Evolutionary conservation across 1,140 invertebrate species (phyloP), one percentile per base, ranked within the genome.

Genomic region (Oedothorax gibbosus): DNA sequence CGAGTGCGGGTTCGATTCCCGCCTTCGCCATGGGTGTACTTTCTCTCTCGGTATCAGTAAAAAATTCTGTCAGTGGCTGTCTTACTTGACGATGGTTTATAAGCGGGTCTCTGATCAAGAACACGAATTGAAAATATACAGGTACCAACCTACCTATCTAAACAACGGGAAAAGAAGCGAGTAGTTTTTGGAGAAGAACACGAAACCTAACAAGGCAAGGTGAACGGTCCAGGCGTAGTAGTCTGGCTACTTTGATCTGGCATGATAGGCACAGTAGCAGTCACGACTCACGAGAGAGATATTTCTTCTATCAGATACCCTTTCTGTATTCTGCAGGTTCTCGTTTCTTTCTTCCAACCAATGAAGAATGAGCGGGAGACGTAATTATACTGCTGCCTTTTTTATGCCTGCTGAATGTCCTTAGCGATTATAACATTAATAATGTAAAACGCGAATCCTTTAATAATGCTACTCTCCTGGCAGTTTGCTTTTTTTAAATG

Each of bases 211-310:
- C 35, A 35, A 35, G 35, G 64, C 72, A 75, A 75, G 35, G 68
- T 14, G 49, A 73, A 62, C 12, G 18, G 18, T 62, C 12, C 57
- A 12, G 12, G 18, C n/a, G 54, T 35, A 14, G 15, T 15, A 21
- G 15, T 51, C 21, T 20, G 60, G 76, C 64, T 66, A 9, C 14
- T 18, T 49, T 81, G 54, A 81, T 81, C 66, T 21, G 35, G 53
- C 53, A 15, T 50, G 56, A 81, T 71, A 81, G 66, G 54, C 18
- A 81, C 78, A 71, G 78, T 71, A 80, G 78, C 66, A 71, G 78
- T 81, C 66, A 81, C 77, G 78, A 81, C 66, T 81, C 18, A 15
- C 20, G 72, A 75, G 54, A 56, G 72, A 21, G 20, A 65, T 66
- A 66, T 66, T 66, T 54, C 62, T 54, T 54, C 76, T 66, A 79